Conservation (phyloP, 2,888 invertebrate genomes). For the Tetropium fuscum region DNA sequence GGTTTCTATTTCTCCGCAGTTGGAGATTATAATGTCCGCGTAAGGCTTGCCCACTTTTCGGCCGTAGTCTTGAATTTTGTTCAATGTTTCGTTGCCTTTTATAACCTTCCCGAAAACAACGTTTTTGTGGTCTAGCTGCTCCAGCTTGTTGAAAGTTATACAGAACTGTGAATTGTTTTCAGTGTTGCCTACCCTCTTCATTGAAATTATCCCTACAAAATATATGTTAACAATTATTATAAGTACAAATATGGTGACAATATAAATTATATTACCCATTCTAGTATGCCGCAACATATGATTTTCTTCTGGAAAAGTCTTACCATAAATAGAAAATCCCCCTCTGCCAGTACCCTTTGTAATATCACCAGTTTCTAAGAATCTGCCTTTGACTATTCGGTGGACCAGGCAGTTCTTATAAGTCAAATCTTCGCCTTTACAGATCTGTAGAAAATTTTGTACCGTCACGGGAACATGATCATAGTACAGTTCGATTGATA, state of each 20-base stretch:
- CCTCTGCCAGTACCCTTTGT: constrained; percentile 67
- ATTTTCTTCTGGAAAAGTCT: constrained; percentile 65
- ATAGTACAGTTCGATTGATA: constrained; percentile 62
- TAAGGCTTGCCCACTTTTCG: constrained; percentile 60
- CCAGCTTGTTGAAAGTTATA: constrained; percentile 65
- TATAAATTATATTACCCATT: constrained; percentile 60
- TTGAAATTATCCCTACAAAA: constrained; percentile 64
- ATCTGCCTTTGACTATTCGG: constrained; percentile 66
- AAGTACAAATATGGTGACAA: background rate
- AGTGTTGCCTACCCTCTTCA: constrained; percentile 59
- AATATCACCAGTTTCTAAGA: constrained; percentile 70
- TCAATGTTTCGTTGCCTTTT: constrained; percentile 58
- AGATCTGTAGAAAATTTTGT: constrained; percentile 62
- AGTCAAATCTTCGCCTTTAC: constrained; percentile 53
- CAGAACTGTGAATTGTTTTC: constrained; percentile 68
- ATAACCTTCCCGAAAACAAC: constrained; percentile 69
- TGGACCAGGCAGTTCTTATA: constrained; percentile 64
- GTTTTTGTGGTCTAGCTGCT: constrained; percentile 64
- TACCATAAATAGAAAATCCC: constrained; percentile 67
- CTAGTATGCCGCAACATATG: constrained; percentile 65
- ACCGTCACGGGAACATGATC: constrained; percentile 63
- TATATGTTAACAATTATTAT: background rate
- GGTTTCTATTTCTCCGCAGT: constrained; percentile 49
- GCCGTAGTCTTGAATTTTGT: constrained; percentile 60
- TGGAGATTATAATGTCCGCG: constrained; percentile 56